Percentiles rank a stretch among this genome's conserved stretches.
phyloP scores from a whole-genome alignment of 1,140 invertebrate genomes.

The Drosophila subobscura region DNA sequence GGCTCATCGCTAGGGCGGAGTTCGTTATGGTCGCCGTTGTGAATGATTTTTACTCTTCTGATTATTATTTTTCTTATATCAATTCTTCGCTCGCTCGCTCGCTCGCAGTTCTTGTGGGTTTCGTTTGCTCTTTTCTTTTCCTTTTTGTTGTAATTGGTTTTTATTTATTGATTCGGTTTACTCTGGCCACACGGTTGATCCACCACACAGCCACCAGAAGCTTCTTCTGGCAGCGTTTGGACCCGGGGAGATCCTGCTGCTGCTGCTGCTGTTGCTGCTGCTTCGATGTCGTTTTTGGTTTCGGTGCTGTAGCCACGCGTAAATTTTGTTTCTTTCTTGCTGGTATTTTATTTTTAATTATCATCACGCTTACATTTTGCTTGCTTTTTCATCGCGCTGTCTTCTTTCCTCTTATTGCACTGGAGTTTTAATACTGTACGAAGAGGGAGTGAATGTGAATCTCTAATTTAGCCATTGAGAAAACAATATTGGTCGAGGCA shows the following conservation, averaged over 20 bases:
- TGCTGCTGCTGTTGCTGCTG: constrained; percentile 1
- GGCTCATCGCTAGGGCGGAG: constrained; percentile 88
- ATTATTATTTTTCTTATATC: constrained; percentile 40
- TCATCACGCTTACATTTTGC: constrained; percentile 73
- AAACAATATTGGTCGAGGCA: constrained; percentile 14
- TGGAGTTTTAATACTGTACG: constrained; percentile 40
- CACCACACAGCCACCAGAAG: constrained; percentile 48
- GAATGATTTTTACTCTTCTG: constrained; percentile 70
- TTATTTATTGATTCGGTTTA: constrained; percentile 69
- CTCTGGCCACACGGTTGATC: constrained; percentile 43
- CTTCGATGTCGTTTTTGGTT: constrained; percentile 18
- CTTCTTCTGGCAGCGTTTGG: constrained; percentile 36
- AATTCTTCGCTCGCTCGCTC: constrained; percentile 26
- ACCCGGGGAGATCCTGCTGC: constrained; percentile 53
- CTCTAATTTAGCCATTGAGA: constrained; percentile 44
- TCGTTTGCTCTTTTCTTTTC: constrained; percentile 9
- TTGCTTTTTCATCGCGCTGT: constrained; percentile 45
- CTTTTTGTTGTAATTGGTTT: constrained; percentile 73
- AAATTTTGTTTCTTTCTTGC: constrained; percentile 41
- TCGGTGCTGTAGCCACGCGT: constrained; percentile 45
- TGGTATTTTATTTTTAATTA: constrained; percentile 57
- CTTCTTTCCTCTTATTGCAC: constrained; percentile 58
- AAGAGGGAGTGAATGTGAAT: constrained; percentile 30
- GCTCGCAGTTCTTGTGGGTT: constrained; percentile 12
- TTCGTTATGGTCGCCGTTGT: constrained; percentile 83